Conservation (phyloP, 2,113 vertebrate genomes). For the Piaya cayana region DNA sequence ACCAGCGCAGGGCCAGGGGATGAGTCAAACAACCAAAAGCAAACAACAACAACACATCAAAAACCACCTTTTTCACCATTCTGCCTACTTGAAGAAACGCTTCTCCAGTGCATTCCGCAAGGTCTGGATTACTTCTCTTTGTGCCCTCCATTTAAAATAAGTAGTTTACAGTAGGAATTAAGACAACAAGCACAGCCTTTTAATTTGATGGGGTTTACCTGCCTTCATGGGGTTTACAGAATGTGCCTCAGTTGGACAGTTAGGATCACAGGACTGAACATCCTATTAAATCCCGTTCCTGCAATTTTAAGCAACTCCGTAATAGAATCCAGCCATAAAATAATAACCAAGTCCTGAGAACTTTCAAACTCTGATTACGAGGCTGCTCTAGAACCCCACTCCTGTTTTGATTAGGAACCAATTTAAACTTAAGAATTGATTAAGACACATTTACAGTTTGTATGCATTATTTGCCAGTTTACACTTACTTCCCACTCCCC, state of each 20-base stretch:
- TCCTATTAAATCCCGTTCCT: not conserved
- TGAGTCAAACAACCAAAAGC: not conserved
- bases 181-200: not conserved
- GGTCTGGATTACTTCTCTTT: not conserved
- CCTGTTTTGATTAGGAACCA: not conserved
- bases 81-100: not conserved
- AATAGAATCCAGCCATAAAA: not conserved
- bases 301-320: slow-evolving; percentile 21
- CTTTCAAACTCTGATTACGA: not conserved
- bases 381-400: slow-evolving; percentile 8
- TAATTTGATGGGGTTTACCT: not conserved
- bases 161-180: not conserved
- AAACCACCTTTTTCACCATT: not conserved
- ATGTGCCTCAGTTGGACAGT: not conserved
- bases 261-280: not conserved
- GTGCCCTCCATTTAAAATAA: not conserved
- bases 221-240: not conserved
- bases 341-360: slow-evolving; percentile 4
- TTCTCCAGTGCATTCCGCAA: not conserved
- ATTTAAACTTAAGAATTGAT: slow-evolving; percentile 22
- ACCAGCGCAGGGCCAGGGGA: not conserved
- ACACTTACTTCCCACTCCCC: not conserved
- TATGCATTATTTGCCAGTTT: not conserved
- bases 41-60: not conserved
- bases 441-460: not conserved